These are phyloP conservation scores for Chiloscyllium punctatum DNA, from an alignment of 2,797 vertebrate genomes.

Conservation along the genomic window DNA sequence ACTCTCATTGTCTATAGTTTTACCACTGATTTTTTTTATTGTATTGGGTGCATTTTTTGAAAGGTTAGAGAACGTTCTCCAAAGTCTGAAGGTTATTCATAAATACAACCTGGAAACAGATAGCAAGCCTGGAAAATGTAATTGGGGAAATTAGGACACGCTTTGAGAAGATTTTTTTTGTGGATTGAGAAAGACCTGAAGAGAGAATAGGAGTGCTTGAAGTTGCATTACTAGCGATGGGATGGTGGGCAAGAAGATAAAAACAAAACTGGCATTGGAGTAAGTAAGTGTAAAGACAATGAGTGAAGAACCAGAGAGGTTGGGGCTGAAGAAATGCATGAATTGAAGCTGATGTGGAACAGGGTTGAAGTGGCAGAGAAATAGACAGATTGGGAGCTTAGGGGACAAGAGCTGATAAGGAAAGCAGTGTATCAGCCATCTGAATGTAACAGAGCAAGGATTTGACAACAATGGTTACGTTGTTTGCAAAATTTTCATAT, in stretches of 20 bases:
- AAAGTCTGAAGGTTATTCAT: not conserved
- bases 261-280: not conserved
- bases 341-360: not conserved
- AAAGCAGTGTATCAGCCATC: not conserved
- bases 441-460: not conserved
- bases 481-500: not conserved
- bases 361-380: not conserved
- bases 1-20: too few species aligned
- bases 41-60: too few species aligned
- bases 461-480: not conserved
- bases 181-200: not conserved
- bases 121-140: not conserved
- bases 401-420: not conserved
- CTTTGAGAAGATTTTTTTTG: not conserved
- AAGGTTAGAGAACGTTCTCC: not conserved
- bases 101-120: not conserved
- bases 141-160: not conserved
- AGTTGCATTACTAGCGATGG: not conserved
- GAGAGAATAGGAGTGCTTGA: not conserved
- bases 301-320: not conserved
- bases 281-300: not conserved
- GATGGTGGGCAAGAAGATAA: not conserved
- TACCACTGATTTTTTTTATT: too few species aligned
- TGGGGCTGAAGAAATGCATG: not conserved
- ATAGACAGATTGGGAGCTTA: not conserved